These are phyloP conservation scores for Caenorhabditis zanzibari DNA, from an alignment of 2,888 invertebrate species.

Conservation along the genomic window DNA sequence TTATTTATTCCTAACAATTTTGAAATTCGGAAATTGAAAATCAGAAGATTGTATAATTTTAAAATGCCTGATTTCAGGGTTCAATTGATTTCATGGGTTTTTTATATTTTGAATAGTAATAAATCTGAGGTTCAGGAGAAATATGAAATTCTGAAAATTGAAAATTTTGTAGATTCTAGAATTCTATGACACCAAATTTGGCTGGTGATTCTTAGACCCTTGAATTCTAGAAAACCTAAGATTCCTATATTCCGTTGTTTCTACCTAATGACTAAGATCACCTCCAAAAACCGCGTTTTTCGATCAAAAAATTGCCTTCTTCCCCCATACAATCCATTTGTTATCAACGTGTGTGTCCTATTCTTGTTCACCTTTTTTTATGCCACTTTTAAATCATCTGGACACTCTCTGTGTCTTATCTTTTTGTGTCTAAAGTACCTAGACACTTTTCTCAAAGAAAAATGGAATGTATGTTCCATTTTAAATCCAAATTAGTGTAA, in stretches of 20 bases:
- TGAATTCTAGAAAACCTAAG: background rate
- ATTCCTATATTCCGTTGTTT: background rate
- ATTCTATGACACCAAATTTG: no score
- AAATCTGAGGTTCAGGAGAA: background rate
- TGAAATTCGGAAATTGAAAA: background rate
- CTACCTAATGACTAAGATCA: constrained; percentile 10
- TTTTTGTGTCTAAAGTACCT: background rate
- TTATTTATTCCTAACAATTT: background rate
- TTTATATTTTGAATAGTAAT: background rate
- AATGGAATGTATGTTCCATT: constrained; percentile 1
- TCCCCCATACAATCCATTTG: background rate
- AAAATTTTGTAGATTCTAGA: background rate
- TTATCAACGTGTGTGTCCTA: background rate
- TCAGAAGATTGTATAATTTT: background rate
- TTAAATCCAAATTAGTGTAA: no score
- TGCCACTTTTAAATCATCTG: background rate
- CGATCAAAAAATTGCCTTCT: constrained; percentile 16
- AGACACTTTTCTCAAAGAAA: background rate
- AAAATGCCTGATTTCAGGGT: no score
- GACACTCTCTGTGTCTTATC: background rate
- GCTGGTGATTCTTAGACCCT: background rate
- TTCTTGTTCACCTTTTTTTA: background rate
- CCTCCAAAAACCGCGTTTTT: background rate
- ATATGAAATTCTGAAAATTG: background rate
- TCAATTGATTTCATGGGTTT: background rate